These are phyloP conservation scores for Grus americana DNA, from an alignment of 2,113 vertebrate genomes.

Conservation along the genomic window DNA sequence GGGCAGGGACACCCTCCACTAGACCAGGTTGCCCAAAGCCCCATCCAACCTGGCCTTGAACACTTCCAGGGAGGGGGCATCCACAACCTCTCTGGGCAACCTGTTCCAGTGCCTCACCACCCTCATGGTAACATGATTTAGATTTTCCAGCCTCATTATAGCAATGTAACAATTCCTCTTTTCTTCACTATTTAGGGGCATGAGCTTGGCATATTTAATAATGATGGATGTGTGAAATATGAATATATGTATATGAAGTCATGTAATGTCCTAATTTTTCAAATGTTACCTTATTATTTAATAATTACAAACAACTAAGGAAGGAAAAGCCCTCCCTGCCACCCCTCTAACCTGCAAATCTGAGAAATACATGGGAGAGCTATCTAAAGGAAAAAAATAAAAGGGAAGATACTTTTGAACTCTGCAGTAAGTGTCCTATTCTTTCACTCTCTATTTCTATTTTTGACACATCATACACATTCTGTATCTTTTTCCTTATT, in stretches of 20 bases:
- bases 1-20: not conserved
- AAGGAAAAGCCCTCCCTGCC: not conserved
- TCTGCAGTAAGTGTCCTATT: not conserved
- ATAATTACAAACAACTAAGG: not conserved
- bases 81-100: not conserved
- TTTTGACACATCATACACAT: not conserved
- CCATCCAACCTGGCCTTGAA: accelerated
- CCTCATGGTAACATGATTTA: not conserved
- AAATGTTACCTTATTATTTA: not conserved
- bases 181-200: not conserved
- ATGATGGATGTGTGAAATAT: not conserved
- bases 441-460: not conserved
- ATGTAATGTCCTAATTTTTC: not conserved
- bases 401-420: not conserved
- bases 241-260: not conserved
- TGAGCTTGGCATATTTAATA: not conserved
- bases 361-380: not conserved
- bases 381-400: not conserved
- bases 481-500: not conserved
- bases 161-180: not conserved
- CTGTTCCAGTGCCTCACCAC: not conserved
- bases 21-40: not conserved
- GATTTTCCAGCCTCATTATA: not conserved
- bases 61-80: not conserved
- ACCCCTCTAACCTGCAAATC: not conserved